These are phyloP conservation scores for Caenorhabditis sp. DNA, from an alignment of 2,888 invertebrate genomes.

Conservation along the genomic window DNA sequence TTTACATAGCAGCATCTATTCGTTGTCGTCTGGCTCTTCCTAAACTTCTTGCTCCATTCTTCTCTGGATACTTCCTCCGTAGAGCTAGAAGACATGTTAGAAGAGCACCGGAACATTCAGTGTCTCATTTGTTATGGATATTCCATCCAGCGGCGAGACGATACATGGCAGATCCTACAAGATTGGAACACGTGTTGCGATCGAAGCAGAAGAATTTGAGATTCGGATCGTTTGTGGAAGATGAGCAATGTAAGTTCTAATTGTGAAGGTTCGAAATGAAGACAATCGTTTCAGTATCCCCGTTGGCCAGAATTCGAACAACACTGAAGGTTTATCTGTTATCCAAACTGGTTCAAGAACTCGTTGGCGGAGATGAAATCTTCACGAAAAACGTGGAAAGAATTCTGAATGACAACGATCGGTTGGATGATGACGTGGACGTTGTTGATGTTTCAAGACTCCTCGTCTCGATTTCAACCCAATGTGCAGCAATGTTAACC, in stretches of 20 bases:
- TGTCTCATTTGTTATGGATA: constrained; percentile 74
- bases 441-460: constrained; percentile 79
- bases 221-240: constrained; percentile 59
- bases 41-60: constrained; percentile 72
- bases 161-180: constrained; percentile 70
- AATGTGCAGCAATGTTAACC: constrained; percentile 43
- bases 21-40: constrained; percentile 76
- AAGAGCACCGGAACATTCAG: constrained; percentile 67
- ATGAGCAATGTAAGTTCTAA: constrained; percentile 47
- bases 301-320: constrained; percentile 74
- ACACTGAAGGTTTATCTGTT: constrained; percentile 80
- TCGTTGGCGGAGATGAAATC: constrained; percentile 63
- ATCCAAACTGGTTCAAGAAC: constrained; percentile 73
- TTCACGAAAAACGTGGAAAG: constrained; percentile 21
- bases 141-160: constrained; percentile 79
- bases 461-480: constrained; percentile 75
- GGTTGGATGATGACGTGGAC: constrained; percentile 66
- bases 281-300: constrained; percentile 69
- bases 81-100: constrained; percentile 79
- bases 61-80: constrained; percentile 79
- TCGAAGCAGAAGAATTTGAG: constrained; percentile 34
- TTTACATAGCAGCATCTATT: constrained; percentile 70
- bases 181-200: constrained; percentile 54
- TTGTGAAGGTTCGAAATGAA: background rate
- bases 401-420: constrained; percentile 38